A percentile compares a stretch with the other conserved stretches of the same genome.
Conservation (phyloP, 2,797 vertebrate genomes). For the Capromys pilorides region DNA sequence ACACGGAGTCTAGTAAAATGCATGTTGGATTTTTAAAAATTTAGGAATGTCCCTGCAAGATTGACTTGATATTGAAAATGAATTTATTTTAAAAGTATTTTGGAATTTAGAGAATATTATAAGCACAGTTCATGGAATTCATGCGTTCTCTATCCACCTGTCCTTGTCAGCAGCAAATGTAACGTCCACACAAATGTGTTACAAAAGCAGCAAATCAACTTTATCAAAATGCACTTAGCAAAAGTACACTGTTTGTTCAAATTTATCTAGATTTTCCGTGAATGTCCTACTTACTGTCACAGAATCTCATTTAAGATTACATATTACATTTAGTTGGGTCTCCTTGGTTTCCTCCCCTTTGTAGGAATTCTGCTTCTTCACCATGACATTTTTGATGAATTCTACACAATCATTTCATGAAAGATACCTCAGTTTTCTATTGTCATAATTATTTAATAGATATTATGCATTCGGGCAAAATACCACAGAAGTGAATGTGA, state of each 20-base stretch:
- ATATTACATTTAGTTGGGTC: background rate
- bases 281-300: background rate
- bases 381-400: background rate
- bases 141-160: background rate
- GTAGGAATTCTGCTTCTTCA: background rate
- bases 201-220: background rate
- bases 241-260: background rate
- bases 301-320: background rate
- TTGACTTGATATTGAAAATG: background rate
- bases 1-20: background rate
- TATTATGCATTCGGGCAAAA: background rate
- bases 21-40: background rate
- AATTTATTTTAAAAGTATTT: background rate
- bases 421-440: background rate
- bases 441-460: background rate
- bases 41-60: background rate
- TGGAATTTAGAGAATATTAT: background rate
- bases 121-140: background rate
- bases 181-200: background rate
- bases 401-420: background rate
- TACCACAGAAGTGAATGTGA: background rate
- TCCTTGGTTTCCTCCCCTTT: background rate
- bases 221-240: constrained; percentile 5
- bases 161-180: background rate
- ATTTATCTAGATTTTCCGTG: background rate